Evolutionary conservation across 1,140 invertebrate genomes (phyloP), one percentile per base, ranked within the genome.

Genomic region (Lasaia peninsularis): DNA sequence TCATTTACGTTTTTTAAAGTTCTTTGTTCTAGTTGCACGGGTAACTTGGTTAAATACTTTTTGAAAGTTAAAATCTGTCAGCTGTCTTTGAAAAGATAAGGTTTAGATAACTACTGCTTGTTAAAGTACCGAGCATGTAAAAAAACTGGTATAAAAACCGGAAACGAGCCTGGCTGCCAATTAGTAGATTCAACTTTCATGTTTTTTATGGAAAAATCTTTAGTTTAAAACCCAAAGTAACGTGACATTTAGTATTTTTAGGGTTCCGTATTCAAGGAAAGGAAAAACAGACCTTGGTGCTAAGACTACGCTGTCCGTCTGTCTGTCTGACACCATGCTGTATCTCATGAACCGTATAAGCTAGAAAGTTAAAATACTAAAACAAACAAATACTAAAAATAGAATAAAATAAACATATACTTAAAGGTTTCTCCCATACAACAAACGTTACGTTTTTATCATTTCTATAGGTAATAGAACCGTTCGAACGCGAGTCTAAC

Each of bases 101-200:
- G n/a, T 18, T 28, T 28, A 28, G 40, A 48, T 48, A 48, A 48
- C 18, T 21, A 21, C 40, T 48, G 10, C 18, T n/a, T 6, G 18
- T 48, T 21, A 21, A 9, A 48, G 40, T 21, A 20, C 4, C 11
- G 40, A 18, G 9, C n/a, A 48, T 48, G 24, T 28, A 28, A 48
- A 48, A 40, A 48, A 48, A 48, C 40, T 21, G 18, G 40, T 48
- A 48, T 48, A 18, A n/a, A 10, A 48, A 21, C 18, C 40, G 40
- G 40, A 48, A 48, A 48, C 20, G 40, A 0, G 24, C 24, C 24
- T 28, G 24, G 40, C 40, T n/a, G 40, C 40, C 40, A 48, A 48
- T 48, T 48, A 48, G 40, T 48, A 48, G 40, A 48, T 48, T 2
- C 18, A 48, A 48, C 40, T 21, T 48, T 48, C 18, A 21, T 48